These are phyloP conservation scores for Asbolus verrucosus DNA, from an alignment of 1,140 invertebrate genomes.

Conservation along the genomic window DNA sequence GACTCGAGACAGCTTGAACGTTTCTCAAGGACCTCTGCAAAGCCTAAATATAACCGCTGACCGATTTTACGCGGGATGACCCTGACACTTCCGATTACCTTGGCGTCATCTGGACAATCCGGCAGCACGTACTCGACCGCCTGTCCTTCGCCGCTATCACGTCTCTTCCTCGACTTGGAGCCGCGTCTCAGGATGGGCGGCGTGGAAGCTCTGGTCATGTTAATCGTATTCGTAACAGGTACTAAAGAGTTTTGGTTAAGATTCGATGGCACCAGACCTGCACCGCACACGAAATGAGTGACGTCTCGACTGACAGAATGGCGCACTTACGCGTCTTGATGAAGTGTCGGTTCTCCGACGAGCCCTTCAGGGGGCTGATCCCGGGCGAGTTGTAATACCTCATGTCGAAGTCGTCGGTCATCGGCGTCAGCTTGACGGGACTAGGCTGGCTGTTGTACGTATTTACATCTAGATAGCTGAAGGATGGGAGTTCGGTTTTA, in stretches of 20 bases:
- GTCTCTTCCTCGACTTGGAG: conserved; percentile 59
- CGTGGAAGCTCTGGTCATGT: conserved; percentile 63
- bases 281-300: conserved; percentile 12
- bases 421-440: conserved; percentile 66
- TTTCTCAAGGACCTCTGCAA: no score
- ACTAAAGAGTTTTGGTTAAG: conserved; percentile 55
- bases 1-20: no score
- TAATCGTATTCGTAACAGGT: conserved; percentile 55
- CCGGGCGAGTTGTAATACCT: conserved; percentile 53
- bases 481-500: conserved; percentile 49
- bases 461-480: conserved; percentile 66
- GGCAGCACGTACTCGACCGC: conserved; percentile 40
- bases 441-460: conserved; percentile 61
- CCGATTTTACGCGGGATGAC: no score
- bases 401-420: conserved; percentile 66
- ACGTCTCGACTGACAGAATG: neutral
- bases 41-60: no score
- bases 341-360: conserved; percentile 51
- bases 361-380: conserved; percentile 57
- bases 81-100: no score
- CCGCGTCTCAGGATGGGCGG: conserved; percentile 72
- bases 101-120: conserved; percentile 43
- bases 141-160: conserved; percentile 56
- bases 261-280: conserved; percentile 52
- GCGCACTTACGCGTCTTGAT: conserved; percentile 57